Conservation (phyloP, 2,888 invertebrate genomes). For the Metopia argyrocephala region DNA sequence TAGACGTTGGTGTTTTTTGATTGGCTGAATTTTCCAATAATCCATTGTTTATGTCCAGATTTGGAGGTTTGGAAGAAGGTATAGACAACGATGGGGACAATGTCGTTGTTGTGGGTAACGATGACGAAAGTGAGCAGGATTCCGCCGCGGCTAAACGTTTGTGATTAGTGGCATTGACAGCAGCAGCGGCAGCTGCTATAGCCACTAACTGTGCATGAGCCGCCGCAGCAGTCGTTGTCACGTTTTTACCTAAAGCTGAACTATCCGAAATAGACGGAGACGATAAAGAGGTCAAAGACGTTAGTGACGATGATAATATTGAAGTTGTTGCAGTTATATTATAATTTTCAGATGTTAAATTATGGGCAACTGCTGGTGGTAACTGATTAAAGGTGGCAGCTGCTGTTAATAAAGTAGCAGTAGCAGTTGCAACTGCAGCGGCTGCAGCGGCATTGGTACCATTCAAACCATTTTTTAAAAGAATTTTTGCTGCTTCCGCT, state of each 20-base stretch:
- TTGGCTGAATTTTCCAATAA: conserved; percentile 51
- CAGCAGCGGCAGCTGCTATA: conserved; percentile 66
- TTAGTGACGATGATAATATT: neutral
- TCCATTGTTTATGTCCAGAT: conserved; percentile 55
- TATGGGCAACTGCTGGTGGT: conserved; percentile 64
- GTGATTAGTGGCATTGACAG: conserved; percentile 63
- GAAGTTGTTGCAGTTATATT: conserved; percentile 29
- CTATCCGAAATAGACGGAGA: conserved; percentile 24
- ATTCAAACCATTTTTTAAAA: conserved; percentile 75
- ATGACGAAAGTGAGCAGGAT: conserved; percentile 24
- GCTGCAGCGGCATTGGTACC: conserved; percentile 71
- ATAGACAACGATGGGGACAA: conserved; percentile 27
- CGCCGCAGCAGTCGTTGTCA: conserved; percentile 64
- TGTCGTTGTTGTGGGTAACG: conserved; percentile 39
- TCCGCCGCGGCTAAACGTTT: conserved; percentile 47
- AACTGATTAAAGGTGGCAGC: conserved; percentile 69
- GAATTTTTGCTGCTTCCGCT: conserved; percentile 73
- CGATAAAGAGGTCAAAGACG: neutral
- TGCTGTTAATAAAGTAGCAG: conserved; percentile 67
- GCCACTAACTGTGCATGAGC: conserved; percentile 61
- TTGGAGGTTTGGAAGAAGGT: conserved; percentile 33
- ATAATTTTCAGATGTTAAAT: conserved; percentile 59
- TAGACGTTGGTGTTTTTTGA: conserved; percentile 33
- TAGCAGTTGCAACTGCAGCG: conserved; percentile 67
- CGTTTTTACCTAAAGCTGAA: conserved; percentile 31